Evolutionary conservation across 37 sponge, comb jelly and placozoan genomes (phyloP).

Genomic region (Hormiphora californensis): DNA sequence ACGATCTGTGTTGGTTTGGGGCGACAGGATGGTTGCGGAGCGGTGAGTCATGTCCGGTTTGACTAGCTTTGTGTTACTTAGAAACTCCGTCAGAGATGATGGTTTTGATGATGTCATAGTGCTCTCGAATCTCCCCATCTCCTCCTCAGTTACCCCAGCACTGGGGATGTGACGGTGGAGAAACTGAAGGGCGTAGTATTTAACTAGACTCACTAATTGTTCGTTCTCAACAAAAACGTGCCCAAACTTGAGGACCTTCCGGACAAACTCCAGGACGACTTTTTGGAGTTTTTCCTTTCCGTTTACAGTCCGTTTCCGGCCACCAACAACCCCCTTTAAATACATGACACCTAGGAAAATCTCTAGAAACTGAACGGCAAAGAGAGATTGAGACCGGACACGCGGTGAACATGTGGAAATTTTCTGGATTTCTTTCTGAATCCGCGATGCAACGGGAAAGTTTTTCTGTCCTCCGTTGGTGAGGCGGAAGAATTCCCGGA

Average conservation of each 20-base stretch:
- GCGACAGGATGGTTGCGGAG: conserved; percentile 19
- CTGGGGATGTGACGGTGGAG: not conserved
- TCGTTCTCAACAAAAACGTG: not conserved
- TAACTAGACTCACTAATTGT: not conserved
- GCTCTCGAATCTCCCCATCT: not conserved
- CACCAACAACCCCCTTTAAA: too few species aligned
- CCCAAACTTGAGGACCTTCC: too few species aligned
- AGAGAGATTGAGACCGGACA: not conserved
- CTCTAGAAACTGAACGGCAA: too few species aligned
- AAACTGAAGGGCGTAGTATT: conserved; percentile 27
- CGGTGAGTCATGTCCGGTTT: not conserved
- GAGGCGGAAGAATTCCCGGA: not conserved
- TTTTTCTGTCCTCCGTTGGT: conserved; percentile 1
- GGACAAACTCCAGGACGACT: too few species aligned
- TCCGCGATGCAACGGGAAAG: not conserved
- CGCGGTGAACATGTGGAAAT: not conserved
- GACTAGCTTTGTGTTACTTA: not conserved
- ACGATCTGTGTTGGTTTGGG: conserved; percentile 31
- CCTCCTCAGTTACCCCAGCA: not conserved
- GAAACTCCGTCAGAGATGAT: not conserved
- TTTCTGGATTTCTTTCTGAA: conserved; percentile 4
- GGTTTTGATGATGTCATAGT: not conserved
- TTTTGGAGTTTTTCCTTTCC: too few species aligned
- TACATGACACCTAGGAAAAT: too few species aligned
- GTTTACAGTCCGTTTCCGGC: too few species aligned